phyloP scores from a whole-genome alignment of 1,140 invertebrate species.

The Calephelis virginiensis region DNA sequence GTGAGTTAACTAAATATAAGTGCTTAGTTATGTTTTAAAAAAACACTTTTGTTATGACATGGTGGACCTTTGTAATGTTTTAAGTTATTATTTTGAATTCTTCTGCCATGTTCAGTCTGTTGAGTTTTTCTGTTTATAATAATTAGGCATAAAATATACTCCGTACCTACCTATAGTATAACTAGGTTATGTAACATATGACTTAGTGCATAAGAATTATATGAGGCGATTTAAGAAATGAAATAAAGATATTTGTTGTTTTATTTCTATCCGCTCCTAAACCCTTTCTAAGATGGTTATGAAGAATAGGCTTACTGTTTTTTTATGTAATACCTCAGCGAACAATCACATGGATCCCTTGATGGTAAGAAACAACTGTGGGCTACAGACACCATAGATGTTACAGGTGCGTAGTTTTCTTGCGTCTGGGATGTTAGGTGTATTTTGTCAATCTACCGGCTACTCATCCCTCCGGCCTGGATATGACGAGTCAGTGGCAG shows the following conservation, averaged over 20 bases:
- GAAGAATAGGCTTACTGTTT: too few species aligned
- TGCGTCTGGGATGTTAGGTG: too few species aligned
- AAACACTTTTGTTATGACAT: constrained; percentile 34
- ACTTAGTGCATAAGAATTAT: constrained; percentile 52
- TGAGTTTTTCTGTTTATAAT: constrained; percentile 29
- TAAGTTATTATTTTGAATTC: constrained; percentile 17
- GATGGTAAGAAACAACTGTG: too few species aligned
- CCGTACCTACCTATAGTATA: constrained; percentile 66
- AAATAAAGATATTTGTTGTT: constrained; percentile 51
- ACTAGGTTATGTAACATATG: constrained; percentile 50
- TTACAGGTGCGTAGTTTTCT: too few species aligned
- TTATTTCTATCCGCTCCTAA: constrained; percentile 42
- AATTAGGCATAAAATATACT: constrained; percentile 53
- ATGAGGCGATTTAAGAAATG: constrained; percentile 53
- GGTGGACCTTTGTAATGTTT: constrained; percentile 23
- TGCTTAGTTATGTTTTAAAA: constrained; percentile 41
- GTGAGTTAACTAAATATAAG: constrained; percentile 41
- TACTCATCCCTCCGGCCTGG: too few species aligned
- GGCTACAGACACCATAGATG: too few species aligned
- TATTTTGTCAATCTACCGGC: too few species aligned
- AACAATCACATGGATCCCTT: too few species aligned
- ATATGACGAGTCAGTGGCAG: too few species aligned
- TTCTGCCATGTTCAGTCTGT: constrained; percentile 13
- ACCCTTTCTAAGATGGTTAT: too few species aligned
- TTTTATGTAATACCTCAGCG: too few species aligned